phyloP scores from a whole-genome alignment of 2,797 vertebrate species.

The Amblyopsis hoosieri region DNA sequence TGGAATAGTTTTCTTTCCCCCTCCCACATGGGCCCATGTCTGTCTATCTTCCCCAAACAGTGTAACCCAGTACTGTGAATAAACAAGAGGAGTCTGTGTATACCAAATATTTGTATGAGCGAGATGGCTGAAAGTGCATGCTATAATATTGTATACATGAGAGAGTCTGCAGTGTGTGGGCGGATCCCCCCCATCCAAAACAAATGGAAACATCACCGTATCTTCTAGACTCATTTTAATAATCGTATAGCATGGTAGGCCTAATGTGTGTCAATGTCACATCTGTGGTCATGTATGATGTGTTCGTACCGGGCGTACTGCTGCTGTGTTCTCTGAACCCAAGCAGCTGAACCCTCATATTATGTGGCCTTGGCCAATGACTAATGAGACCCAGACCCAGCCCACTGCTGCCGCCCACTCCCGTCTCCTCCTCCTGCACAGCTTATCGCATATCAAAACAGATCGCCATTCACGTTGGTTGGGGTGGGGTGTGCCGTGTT shows the following conservation, averaged over 20 bases:
- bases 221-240: constrained; percentile 30
- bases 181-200: too few relatives aligned
- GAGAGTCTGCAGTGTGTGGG: constrained; percentile 46
- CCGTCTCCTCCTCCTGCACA: constrained; percentile 23
- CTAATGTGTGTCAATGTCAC: constrained; percentile 67
- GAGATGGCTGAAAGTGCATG: constrained; percentile 76
- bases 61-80: constrained; percentile 82
- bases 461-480: constrained; percentile 42
- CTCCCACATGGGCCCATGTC: constrained; percentile 70
- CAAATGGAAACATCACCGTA: constrained; percentile 12
- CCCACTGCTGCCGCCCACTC: constrained; percentile 34
- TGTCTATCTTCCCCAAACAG: constrained; percentile 82
- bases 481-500: constrained; percentile 8
- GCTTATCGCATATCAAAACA: constrained; percentile 72
- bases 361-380: constrained; percentile 49
- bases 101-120: constrained; percentile 83
- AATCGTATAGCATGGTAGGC: constrained; percentile 7
- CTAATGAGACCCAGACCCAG: constrained; percentile 57
- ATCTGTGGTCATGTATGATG: constrained; percentile 66
- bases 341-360: constrained; percentile 64
- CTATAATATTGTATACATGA: constrained; percentile 79
- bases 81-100: constrained; percentile 81
- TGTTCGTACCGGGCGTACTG: constrained; percentile 69
- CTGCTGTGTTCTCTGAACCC: constrained; percentile 54
- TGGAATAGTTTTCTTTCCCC: constrained; percentile 75